A percentile compares a stretch with the other conserved stretches of the same genome.
Evolutionary conservation across 2,113 vertebrate genomes (phyloP).

Genomic region (Copsychus sechellarum): DNA sequence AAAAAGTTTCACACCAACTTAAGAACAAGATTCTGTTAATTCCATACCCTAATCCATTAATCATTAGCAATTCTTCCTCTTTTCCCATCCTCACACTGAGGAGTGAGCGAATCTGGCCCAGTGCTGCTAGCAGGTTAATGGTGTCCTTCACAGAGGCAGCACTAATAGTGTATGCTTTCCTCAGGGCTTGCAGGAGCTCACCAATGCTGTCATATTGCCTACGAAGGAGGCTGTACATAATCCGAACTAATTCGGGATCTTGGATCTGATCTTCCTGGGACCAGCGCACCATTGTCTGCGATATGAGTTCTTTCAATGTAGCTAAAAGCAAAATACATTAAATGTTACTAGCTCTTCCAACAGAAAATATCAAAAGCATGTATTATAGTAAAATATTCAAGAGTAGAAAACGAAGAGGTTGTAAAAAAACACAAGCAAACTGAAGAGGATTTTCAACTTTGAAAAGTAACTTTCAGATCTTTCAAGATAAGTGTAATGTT

Average conservation of each 20-base stretch:
- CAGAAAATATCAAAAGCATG: not conserved
- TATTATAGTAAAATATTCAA: not conserved
- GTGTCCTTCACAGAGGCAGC: conserved; percentile 91
- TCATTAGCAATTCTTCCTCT: conserved; percentile 98
- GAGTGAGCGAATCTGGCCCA: conserved; percentile 95
- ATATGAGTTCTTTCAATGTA: conserved; percentile 94
- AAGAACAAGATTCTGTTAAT: not conserved
- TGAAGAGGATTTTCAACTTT: not conserved
- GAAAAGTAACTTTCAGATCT: not conserved
- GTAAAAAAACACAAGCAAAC: not conserved
- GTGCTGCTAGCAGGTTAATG: conserved; percentile 89
- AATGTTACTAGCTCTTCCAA: not conserved
- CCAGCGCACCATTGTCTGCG: conserved; percentile 96
- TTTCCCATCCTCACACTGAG: conserved; percentile 97
- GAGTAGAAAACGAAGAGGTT: not conserved
- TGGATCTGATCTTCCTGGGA: conserved; percentile 95
- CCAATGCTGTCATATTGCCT: conserved; percentile 97
- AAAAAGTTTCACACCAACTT: not conserved
- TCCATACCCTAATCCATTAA: conserved; percentile 91
- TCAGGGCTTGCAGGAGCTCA: conserved; percentile 90
- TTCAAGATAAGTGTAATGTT: not conserved
- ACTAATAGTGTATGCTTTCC: conserved; percentile 95
- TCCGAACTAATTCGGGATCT: conserved; percentile 91
- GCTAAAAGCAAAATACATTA: conserved; percentile 68
- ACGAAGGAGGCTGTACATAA: conserved; percentile 94